Percentiles rank a stretch among this genome's conserved stretches.
phyloP scores from a whole-genome alignment of 2,797 vertebrate genomes.

The Masticophis lateralis region DNA sequence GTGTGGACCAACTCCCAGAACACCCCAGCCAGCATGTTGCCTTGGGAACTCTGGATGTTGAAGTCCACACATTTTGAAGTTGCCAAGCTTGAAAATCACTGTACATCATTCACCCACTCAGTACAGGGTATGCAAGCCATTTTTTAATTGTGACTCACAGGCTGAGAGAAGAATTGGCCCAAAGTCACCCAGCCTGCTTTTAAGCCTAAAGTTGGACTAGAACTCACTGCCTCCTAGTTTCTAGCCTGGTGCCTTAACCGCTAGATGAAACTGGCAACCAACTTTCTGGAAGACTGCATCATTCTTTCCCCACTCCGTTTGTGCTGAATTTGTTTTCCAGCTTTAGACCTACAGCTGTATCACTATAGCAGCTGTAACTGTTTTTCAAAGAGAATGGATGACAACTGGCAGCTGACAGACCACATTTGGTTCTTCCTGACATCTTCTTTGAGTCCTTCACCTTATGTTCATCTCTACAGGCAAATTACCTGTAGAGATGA shows the following conservation, averaged over 20 bases:
- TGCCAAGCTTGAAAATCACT: background rate
- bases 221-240: background rate
- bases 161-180: background rate
- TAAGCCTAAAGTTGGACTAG: background rate
- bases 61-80: background rate
- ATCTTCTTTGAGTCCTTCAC: background rate
- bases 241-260: background rate
- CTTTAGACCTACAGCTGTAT: background rate
- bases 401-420: background rate
- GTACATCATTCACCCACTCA: background rate
- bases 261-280: background rate
- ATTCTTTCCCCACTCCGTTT: too few relatives aligned
- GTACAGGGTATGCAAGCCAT: background rate
- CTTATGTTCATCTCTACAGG: background rate
- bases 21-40: background rate
- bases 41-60: background rate
- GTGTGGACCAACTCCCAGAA: background rate
- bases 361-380: background rate
- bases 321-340: background rate
- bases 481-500: background rate
- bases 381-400: background rate
- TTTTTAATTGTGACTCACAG: background rate
- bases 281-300: background rate
- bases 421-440: background rate
- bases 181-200: background rate